Evolutionary conservation across 1,140 invertebrate genomes (phyloP).

Genomic region (Drosophila kepulauana): DNA sequence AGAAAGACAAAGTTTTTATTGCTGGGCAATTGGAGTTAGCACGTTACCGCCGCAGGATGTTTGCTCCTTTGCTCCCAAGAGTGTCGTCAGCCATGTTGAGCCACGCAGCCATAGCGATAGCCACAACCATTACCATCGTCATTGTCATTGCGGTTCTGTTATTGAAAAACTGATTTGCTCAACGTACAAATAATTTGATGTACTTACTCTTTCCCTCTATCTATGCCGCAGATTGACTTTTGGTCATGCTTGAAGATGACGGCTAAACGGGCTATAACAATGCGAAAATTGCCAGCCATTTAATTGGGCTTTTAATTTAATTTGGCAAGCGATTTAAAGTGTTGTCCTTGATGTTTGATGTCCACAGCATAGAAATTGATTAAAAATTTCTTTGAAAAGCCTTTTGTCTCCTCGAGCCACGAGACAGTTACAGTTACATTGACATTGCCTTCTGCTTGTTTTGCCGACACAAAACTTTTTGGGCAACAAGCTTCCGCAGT

Average conservation of each 20-base stretch:
- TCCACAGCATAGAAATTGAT: constrained; percentile 6
- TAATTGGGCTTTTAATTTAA: constrained; percentile 32
- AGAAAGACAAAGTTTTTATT: constrained; percentile 78
- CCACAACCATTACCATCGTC: constrained; percentile 8
- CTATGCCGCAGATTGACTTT: constrained; percentile 1
- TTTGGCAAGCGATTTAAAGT: constrained; percentile 16
- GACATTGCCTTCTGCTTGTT: neutral
- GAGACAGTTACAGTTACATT: constrained; percentile 1
- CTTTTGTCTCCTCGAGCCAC: neutral
- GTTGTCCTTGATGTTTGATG: constrained; percentile 13
- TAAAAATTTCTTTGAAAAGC: constrained; percentile 14
- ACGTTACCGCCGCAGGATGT: constrained; percentile 33
- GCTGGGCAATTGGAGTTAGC: constrained; percentile 72
- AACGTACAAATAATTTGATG: constrained; percentile 48
- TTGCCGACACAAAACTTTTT: constrained; percentile 7
- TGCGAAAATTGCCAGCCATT: neutral
- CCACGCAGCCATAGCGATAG: neutral
- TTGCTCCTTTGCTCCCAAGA: constrained; percentile 31
- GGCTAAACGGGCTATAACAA: constrained; percentile 11
- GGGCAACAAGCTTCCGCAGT: constrained; percentile 9
- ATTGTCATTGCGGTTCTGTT: constrained; percentile 53
- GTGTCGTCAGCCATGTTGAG: constrained; percentile 37
- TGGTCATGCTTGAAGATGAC: neutral
- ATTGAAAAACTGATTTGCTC: constrained; percentile 69
- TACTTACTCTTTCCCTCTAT: constrained; percentile 2